A percentile compares a stretch with the other conserved stretches of the same genome.
Conservation (phyloP, 1,140 invertebrate species). For the Cylas formicarius region DNA sequence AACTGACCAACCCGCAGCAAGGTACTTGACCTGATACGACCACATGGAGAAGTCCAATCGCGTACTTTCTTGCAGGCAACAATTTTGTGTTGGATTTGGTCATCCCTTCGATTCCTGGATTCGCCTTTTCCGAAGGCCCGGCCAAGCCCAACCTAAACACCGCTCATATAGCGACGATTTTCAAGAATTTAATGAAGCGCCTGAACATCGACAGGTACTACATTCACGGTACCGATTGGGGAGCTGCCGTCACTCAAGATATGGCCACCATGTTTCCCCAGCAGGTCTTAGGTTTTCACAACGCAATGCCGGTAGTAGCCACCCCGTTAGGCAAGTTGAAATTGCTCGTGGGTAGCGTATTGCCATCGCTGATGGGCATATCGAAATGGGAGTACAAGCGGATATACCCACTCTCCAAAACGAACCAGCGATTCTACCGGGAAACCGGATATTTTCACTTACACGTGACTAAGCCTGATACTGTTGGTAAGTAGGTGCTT, state of each 20-base stretch:
- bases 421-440: conserved; percentile 43
- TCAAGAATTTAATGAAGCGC: conserved; percentile 76
- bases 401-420: conserved; percentile 55
- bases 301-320: conserved; percentile 53
- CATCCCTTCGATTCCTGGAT: conserved; percentile 59
- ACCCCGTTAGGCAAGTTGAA: conserved; percentile 43
- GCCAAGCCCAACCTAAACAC: conserved; percentile 55
- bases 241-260: conserved; percentile 50
- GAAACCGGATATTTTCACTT: conserved; percentile 80
- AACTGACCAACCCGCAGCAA: conserved; percentile 53
- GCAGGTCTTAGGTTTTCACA: conserved; percentile 59
- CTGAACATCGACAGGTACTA: conserved; percentile 70
- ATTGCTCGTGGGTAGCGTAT: conserved; percentile 47
- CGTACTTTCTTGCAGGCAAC: conserved; percentile 55
- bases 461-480: conserved; percentile 87
- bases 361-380: conserved; percentile 52
- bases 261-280: conserved; percentile 64
- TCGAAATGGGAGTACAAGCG: conserved; percentile 48
- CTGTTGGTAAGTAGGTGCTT: conserved; percentile 56
- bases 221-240: conserved; percentile 82
- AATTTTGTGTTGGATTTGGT: conserved; percentile 74
- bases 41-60: conserved; percentile 50
- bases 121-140: conserved; percentile 70
- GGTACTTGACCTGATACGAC: too few relatives aligned
- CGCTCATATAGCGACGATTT: conserved; percentile 59